These are phyloP conservation scores for Mamestra configurata DNA, from an alignment of 1,140 invertebrate species.

Conservation along the genomic window DNA sequence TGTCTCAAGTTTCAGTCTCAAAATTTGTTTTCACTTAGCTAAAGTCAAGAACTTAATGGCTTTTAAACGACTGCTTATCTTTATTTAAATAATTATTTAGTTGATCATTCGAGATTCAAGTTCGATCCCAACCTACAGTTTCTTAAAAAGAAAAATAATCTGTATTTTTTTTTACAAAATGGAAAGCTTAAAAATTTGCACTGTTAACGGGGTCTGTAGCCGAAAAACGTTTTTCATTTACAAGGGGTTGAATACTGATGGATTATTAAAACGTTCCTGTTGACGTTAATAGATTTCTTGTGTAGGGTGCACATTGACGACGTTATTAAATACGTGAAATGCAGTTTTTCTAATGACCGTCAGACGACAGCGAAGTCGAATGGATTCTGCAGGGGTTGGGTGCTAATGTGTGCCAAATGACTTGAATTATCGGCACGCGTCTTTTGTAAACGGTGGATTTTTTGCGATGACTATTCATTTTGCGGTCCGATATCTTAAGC, in stretches of 20 bases:
- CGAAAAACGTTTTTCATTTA: constrained; percentile 69
- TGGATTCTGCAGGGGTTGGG: constrained; percentile 36
- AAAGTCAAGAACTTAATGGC: not conserved
- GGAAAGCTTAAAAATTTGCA: constrained; percentile 36
- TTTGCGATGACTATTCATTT: constrained; percentile 47
- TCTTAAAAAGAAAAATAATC: not conserved
- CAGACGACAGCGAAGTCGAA: constrained; percentile 43
- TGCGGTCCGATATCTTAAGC: not conserved
- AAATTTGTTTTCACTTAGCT: constrained; percentile 10
- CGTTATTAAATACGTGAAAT: constrained; percentile 85
- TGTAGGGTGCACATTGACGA: constrained; percentile 74
- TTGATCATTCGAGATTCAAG: not conserved
- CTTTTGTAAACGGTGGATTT: constrained; percentile 45
- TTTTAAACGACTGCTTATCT: constrained; percentile 15
- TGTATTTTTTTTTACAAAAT: constrained; percentile 22
- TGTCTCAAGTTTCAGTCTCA: constrained; percentile 20
- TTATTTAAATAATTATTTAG: constrained; percentile 11
- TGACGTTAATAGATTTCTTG: constrained; percentile 84
- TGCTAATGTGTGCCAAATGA: constrained; percentile 72
- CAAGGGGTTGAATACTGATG: constrained; percentile 75
- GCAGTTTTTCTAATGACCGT: constrained; percentile 78
- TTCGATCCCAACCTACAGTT: not conserved
- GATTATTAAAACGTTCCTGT: constrained; percentile 77
- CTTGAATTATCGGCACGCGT: constrained; percentile 63
- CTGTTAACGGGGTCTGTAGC: constrained; percentile 41